These are phyloP conservation scores for Neolamprologus falcicula DNA, from an alignment of 2,113 vertebrate species.

Conservation along the genomic window DNA sequence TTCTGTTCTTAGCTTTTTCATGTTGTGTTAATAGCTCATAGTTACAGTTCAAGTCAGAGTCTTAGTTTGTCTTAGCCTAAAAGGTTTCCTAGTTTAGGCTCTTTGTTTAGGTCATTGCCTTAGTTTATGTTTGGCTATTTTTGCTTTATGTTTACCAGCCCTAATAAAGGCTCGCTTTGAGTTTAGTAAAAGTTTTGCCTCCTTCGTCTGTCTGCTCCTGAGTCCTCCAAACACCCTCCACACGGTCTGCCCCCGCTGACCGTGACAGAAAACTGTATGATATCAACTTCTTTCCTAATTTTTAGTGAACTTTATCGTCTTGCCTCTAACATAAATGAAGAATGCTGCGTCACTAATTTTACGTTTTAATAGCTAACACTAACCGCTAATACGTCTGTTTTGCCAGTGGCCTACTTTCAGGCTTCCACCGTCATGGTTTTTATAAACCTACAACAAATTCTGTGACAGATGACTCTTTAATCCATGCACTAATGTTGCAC, in stretches of 20 bases:
- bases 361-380: neutral
- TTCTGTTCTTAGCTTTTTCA: neutral
- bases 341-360: neutral
- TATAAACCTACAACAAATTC: neutral
- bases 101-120: neutral
- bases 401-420: neutral
- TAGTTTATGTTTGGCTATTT: neutral
- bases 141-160: neutral
- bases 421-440: neutral
- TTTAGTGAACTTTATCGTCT: neutral
- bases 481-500: constrained; percentile 10
- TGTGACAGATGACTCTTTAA: constrained; percentile 12
- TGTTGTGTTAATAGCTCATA: neutral
- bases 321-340: neutral
- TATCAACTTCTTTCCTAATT: neutral
- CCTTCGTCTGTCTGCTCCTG: fast-evolving
- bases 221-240: neutral
- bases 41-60: neutral
- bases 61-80: neutral
- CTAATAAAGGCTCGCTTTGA: neutral
- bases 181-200: neutral
- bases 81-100: fast-evolving
- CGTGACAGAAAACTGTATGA: neutral
- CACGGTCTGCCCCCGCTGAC: neutral
- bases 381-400: neutral